Percentiles rank a stretch among this genome's conserved stretches.
Conservation (phyloP, 2,113 vertebrate genomes). For the Muntiacus reevesi region DNA sequence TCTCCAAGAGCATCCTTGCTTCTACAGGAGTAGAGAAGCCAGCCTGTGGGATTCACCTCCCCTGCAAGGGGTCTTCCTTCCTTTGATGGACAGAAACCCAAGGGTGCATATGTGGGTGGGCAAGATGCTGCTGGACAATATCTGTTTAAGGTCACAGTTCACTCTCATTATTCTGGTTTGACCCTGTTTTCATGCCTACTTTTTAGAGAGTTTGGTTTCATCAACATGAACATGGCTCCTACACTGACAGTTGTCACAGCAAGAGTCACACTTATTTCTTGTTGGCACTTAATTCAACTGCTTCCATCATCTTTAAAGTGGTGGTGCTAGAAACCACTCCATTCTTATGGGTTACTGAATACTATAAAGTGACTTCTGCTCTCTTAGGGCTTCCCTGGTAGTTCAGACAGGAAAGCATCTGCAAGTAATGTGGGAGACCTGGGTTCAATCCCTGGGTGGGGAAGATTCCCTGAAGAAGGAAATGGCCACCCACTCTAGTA, state of each 20-base stretch:
- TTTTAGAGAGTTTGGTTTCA: neutral
- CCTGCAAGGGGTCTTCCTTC: neutral
- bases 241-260: neutral
- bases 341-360: neutral
- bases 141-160: neutral
- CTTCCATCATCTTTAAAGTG: neutral
- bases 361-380: neutral
- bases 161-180: neutral
- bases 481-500: neutral
- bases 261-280: neutral
- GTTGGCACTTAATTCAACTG: neutral
- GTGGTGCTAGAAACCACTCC: neutral
- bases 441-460: rapidly evolving
- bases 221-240: rapidly evolving
- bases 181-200: too few relatives aligned
- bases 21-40: neutral
- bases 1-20: neutral
- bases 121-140: neutral
- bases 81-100: neutral
- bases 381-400: neutral
- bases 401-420: neutral
- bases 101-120: neutral
- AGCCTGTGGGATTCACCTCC: neutral
- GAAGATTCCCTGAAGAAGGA: neutral
- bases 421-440: neutral